These are phyloP conservation scores for Platyura marginata DNA, from an alignment of 1,140 invertebrate genomes.

Conservation along the genomic window DNA sequence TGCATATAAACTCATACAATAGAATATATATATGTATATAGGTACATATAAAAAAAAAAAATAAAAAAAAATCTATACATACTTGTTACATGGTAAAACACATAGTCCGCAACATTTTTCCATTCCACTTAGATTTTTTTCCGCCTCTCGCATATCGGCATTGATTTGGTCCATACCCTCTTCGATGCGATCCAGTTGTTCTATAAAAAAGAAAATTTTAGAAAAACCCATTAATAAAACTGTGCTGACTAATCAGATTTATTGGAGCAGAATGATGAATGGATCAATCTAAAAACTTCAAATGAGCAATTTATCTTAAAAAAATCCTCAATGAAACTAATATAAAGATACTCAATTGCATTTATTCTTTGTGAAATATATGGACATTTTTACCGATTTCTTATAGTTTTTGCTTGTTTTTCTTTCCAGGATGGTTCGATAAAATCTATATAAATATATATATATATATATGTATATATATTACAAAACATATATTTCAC, in stretches of 20 bases:
- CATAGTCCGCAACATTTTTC: constrained; percentile 99
- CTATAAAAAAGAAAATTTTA: constrained; percentile 27
- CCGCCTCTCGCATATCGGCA: constrained; percentile 96
- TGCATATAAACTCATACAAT: too few relatives aligned
- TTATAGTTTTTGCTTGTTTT: too few relatives aligned
- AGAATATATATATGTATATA: not conserved
- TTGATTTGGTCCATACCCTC: constrained; percentile 99
- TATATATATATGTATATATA: too few relatives aligned
- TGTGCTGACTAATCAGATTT: not conserved
- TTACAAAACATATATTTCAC: too few relatives aligned
- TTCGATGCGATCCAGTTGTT: constrained; percentile 98
- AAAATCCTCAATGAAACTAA: too few relatives aligned
- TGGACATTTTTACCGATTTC: too few relatives aligned
- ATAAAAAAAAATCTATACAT: constrained; percentile 15
- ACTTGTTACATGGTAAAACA: constrained; percentile 96
- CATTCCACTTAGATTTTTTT: constrained; percentile 98
- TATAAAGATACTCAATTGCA: too few relatives aligned
- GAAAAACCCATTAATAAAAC: not conserved
- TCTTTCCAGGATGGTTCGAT: too few relatives aligned
- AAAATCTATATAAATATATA: too few relatives aligned
- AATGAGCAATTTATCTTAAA: too few relatives aligned
- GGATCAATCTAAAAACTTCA: too few relatives aligned
- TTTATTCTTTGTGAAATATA: too few relatives aligned
- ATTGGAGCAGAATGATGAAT: not conserved
- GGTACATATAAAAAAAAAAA: not conserved